phyloP scores from a whole-genome alignment of 2,113 vertebrate species.

The Urocynchramus pylzowi region DNA sequence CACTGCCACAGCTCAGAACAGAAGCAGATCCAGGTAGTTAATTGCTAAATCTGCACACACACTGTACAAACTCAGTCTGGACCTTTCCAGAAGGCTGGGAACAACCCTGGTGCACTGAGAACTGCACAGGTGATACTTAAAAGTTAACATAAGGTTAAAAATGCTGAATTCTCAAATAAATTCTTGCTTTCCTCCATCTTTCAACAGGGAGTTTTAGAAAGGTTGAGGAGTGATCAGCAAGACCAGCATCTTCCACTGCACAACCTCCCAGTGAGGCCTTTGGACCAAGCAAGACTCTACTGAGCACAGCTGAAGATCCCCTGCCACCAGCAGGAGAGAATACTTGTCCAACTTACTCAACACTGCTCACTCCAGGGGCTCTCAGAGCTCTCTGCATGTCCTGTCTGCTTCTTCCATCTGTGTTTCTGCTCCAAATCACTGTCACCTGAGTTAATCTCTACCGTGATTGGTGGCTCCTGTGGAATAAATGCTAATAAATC shows the following conservation, averaged over 20 bases:
- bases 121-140: neutral
- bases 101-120: neutral
- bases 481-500: constrained; percentile 42
- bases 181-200: neutral
- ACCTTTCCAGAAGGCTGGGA: neutral
- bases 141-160: neutral
- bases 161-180: neutral
- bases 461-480: neutral
- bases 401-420: neutral
- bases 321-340: neutral
- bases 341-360: neutral
- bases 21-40: neutral
- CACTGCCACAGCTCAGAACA: neutral
- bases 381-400: neutral
- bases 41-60: neutral
- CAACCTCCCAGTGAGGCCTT: neutral
- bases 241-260: neutral
- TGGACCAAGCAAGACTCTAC: neutral
- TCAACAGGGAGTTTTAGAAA: constrained; percentile 17
- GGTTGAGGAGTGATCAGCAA: neutral
- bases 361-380: neutral
- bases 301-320: accelerated
- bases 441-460: neutral
- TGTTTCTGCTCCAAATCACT: neutral
- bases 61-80: neutral